Evolutionary conservation across 2,888 invertebrate genomes (phyloP), one percentile per base, ranked within the genome.

Genomic region (Drosophila algonquin): DNA sequence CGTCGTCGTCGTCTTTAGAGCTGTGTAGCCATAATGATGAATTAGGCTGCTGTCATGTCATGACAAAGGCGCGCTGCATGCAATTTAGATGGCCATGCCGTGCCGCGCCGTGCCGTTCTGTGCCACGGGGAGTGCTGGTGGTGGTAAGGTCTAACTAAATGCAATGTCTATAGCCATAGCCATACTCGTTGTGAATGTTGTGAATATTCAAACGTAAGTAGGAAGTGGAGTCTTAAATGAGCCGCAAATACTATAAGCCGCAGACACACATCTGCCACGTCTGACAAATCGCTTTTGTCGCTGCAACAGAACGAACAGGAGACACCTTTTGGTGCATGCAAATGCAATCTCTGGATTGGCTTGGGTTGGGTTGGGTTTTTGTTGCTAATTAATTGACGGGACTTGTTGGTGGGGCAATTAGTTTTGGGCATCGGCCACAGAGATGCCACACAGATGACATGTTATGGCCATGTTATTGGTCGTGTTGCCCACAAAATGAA

Each of bases 31-130:
- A 89, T 90, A 89, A 89, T 89, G 89, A 90, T 89, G 89, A 89
- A 89, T 89, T 89, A 89, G 89, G 90, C 79, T 87, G 86, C 87
- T 89, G 89, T 90, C 90, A 90, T 90, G 90, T 89, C 89, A 90
- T 90, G 89, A 87, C 89, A 85, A 89, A 87, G 82, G 77, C 87
- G 79, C 80, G 77, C 88, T 82, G 90, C 90, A 90, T 89, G 89
- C 89, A 74, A 89, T 68, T 67, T 67, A 57, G 67, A 67, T 83
- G 77, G 75, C 71, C 70, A 67, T 68, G 57, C 52, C 52, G 48
- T 45, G 45, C 21, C 47, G 45, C 27, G 61, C 24, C n/a, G 48
- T 8, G 52, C 21, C 18, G 44, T 21, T 21, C 21, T 21, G 21
- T 18, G 60, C 7, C 18, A 21, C 18, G 18, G 35, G 12, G 6